Evolutionary conservation across 2,797 vertebrate species (phyloP), one percentile per base, ranked within the genome.

Genomic region (Pampus argenteus): DNA sequence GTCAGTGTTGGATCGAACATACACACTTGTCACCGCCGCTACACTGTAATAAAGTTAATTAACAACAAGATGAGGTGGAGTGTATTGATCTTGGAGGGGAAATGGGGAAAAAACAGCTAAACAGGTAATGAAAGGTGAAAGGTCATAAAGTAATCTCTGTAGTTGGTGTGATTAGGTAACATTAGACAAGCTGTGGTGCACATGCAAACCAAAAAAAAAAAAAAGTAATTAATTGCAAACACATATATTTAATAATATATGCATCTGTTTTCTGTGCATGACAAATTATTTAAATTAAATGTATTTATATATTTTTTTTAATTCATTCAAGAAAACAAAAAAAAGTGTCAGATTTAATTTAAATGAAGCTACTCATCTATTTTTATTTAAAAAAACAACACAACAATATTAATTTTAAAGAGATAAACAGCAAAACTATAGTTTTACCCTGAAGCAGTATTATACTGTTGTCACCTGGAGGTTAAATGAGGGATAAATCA

Each of bases 1-100:
- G 54, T 77, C 51, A 61, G 51, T 31, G 71, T 71, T 76, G 52
- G 38, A 63, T 79, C 5, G 4, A 9, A 45, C 52, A 55, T 22
- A 11, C 54, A 31, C 58, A 63, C 20, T 38, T 62, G 40, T 60
- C 50, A 38, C 70, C 79, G 72, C 47, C 1, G 26, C 83, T 74
- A 79, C 52, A 66, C 20, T 83, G 72, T 80, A 90, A 88, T 91
- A 88, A 91, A 89, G 64, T 51, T 10, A 66, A 74, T 78, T 26
- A 66, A 70, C 49, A 70, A 70, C 58, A 85, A 55, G 29, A 52
- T 5, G 36, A 71, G 28, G 58, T 63, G 59, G 55, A 15, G 48
- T 71, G 34, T 62, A 22, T 58, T 83, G 18, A 76, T 69, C 52
- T 76, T 22, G n/a, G 55, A 70, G 38, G 18, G 14, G 34, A 15